Evolutionary conservation across 2,888 invertebrate genomes (phyloP).

Genomic region (Zaprionus bogoriensis): DNA sequence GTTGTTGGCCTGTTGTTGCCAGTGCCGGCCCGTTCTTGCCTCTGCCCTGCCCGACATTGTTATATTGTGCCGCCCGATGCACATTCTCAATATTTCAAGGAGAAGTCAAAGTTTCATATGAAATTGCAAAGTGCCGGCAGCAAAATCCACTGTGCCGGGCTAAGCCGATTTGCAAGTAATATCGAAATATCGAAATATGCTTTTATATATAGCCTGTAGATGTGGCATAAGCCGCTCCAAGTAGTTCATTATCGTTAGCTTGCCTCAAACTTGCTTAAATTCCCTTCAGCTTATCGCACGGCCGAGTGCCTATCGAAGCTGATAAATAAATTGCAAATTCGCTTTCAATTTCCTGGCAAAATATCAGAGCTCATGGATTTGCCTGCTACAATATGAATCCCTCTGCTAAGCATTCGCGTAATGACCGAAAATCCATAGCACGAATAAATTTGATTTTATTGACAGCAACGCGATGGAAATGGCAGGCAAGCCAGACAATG

Average conservation of each 20-base stretch:
- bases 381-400: slow-evolving; percentile 35
- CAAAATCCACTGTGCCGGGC: slow-evolving; percentile 3
- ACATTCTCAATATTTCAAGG: background rate
- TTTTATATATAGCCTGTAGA: too few species aligned
- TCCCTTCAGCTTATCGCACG: background rate
- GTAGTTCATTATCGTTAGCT: background rate
- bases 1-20: slow-evolving; percentile 19
- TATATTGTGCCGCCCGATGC: too few species aligned
- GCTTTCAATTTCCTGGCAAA: slow-evolving; percentile 69
- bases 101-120: slow-evolving; percentile 6
- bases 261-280: too few species aligned
- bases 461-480: slow-evolving; percentile 59
- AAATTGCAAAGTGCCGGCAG: slow-evolving; percentile 16
- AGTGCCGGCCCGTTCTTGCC: background rate
- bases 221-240: too few species aligned
- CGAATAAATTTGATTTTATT: slow-evolving; percentile 75
- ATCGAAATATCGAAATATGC: slow-evolving; percentile 19
- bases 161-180: slow-evolving; percentile 12
- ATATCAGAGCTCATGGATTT: slow-evolving; percentile 20
- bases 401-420: slow-evolving; percentile 49
- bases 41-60: too few species aligned
- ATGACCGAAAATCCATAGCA: slow-evolving; percentile 66
- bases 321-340: slow-evolving; percentile 26
- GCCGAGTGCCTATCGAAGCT: slow-evolving; percentile 6
- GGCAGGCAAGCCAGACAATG: slow-evolving; percentile 59